Conservation (phyloP, 2,888 invertebrate species). For the Amphipyra berbera region DNA sequence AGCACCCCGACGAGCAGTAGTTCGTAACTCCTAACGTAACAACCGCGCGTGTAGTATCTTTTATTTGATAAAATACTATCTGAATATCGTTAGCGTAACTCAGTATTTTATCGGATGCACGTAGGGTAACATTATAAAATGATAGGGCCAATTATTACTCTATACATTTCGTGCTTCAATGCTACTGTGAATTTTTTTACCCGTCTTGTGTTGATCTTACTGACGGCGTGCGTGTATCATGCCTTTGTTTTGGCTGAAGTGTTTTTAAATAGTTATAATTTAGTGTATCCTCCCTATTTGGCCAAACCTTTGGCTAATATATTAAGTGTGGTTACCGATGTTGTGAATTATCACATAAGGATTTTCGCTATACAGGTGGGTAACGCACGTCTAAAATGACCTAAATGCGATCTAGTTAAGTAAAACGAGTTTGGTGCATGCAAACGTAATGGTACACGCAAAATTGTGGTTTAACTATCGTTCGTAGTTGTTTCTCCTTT, state of each 20-base stretch:
- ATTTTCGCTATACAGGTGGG: slow-evolving; percentile 76
- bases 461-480: background rate
- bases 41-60: slow-evolving; percentile 31
- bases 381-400: background rate
- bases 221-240: slow-evolving; percentile 81
- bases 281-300: slow-evolving; percentile 79
- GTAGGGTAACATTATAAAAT: slow-evolving; percentile 61
- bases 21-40: slow-evolving; percentile 10
- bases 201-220: slow-evolving; percentile 73
- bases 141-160: slow-evolving; percentile 62
- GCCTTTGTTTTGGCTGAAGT: slow-evolving; percentile 81
- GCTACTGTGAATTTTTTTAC: slow-evolving; percentile 72
- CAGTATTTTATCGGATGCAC: slow-evolving; percentile 41
- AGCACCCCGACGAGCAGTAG: slow-evolving; percentile 29
- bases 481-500: no score
- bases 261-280: slow-evolving; percentile 78
- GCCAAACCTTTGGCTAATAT: slow-evolving; percentile 64
- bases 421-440: slow-evolving; percentile 7
- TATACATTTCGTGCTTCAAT: slow-evolving; percentile 72
- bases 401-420: slow-evolving; percentile 1
- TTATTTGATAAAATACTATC: slow-evolving; percentile 48
- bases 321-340: slow-evolving; percentile 52
- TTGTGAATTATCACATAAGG: slow-evolving; percentile 58
- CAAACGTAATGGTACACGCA: slow-evolving; percentile 9
- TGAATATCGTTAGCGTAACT: slow-evolving; percentile 31